Conservation (phyloP, 2,888 invertebrate genomes). For the Eilema sororculum region DNA sequence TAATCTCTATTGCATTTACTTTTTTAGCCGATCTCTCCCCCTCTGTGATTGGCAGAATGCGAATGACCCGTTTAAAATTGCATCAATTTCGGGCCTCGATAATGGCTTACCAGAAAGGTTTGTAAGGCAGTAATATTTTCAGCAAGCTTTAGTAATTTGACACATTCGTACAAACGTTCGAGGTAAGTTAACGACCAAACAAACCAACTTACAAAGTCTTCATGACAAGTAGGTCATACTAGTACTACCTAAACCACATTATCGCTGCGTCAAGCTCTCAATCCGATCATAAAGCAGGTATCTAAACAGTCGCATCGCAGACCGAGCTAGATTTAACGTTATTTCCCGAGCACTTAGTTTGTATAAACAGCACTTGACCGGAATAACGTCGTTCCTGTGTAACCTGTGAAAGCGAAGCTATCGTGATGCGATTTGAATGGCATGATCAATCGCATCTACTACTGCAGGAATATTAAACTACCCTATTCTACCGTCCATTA, state of each 20-base stretch:
- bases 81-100: no score
- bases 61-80: not conserved
- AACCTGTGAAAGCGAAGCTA: not conserved
- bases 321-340: constrained; percentile 10
- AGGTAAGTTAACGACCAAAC: not conserved
- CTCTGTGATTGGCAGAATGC: not conserved
- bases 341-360: constrained; percentile 20
- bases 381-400: not conserved
- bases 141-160: not conserved
- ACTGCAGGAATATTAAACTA: not conserved
- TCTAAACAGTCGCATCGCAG: constrained; percentile 10
- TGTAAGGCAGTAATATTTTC: no score
- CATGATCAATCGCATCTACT: not conserved
- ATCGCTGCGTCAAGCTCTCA: not conserved
- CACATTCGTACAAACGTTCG: not conserved
- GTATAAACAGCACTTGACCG: constrained; percentile 24
- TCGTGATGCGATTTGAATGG: not conserved
- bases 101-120: no score
- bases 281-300: constrained; percentile 5
- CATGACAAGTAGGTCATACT: not conserved
- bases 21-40: no score
- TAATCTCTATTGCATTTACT: not conserved
- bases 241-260: not conserved
- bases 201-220: no score
- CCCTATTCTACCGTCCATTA: no score